Conservation (phyloP, 2,113 vertebrate species). For the Limnothrissa miodon region DNA sequence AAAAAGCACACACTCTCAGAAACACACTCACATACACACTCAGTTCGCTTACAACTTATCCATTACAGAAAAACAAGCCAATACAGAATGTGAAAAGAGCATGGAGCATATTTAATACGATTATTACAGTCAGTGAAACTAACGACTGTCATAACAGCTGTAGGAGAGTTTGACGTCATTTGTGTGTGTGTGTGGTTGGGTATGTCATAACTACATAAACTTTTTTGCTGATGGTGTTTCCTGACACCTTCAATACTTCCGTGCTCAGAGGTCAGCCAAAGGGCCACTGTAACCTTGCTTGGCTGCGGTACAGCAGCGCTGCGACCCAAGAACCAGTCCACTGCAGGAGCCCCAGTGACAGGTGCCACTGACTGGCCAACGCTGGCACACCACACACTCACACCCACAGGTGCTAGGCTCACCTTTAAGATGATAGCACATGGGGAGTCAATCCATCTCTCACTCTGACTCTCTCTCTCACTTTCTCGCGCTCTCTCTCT, state of each 20-base stretch:
- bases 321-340: not conserved
- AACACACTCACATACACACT: not conserved
- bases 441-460: not conserved
- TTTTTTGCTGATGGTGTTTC: slow-evolving; percentile 3
- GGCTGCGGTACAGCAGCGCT: not conserved
- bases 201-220: not conserved
- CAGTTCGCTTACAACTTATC: not conserved
- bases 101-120: not conserved
- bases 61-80: not conserved
- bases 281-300: not conserved
- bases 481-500: slow-evolving; percentile 27
- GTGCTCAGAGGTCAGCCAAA: not conserved
- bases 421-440: not conserved
- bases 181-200: not conserved
- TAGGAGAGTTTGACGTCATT: not conserved
- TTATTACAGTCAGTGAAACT: not conserved
- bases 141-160: not conserved
- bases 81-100: not conserved
- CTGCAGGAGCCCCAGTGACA: not conserved
- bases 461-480: slow-evolving; percentile 17
- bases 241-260: slow-evolving; percentile 14
- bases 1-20: not conserved
- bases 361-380: not conserved
- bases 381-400: not conserved
- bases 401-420: not conserved